These are phyloP conservation scores for Theocolax elegans DNA, from an alignment of 1,140 invertebrate species.

Conservation along the genomic window DNA sequence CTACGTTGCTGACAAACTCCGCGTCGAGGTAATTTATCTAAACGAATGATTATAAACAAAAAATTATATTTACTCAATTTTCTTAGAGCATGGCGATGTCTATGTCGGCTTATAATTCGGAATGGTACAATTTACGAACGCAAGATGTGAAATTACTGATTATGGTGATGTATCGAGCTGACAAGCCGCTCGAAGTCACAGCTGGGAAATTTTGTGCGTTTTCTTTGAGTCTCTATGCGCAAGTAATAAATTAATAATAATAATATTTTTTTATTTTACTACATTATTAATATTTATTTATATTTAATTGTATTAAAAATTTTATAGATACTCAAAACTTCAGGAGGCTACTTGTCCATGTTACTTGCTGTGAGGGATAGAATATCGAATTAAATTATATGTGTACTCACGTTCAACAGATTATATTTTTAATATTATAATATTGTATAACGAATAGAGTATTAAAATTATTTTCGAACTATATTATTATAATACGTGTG, in stretches of 20 bases:
- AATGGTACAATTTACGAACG: slow-evolving; percentile 27
- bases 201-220: slow-evolving; percentile 28
- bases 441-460: too few species aligned
- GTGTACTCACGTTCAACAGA: too few species aligned
- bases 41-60: too few species aligned
- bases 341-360: slow-evolving; percentile 50
- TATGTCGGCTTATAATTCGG: slow-evolving; percentile 14
- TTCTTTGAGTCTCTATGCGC: slow-evolving; percentile 12
- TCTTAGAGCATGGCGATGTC: slow-evolving; percentile 21
- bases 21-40: slow-evolving; percentile 36
- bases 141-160: slow-evolving; percentile 8
- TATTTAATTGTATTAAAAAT: not conserved
- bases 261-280: too few species aligned
- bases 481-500: too few species aligned
- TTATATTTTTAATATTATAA: too few species aligned
- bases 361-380: slow-evolving; percentile 37
- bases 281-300: not conserved
- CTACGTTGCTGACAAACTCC: slow-evolving; percentile 29
- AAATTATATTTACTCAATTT: too few species aligned
- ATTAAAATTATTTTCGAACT: too few species aligned
- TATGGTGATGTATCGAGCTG: slow-evolving; percentile 14
- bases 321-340: slow-evolving; percentile 49
- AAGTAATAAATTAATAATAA: not conserved
- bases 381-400: too few species aligned
- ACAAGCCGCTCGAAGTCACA: slow-evolving; percentile 17